Evolutionary conservation across 2,888 invertebrate species (phyloP).

Genomic region (Eutolmus rufibarbis): DNA sequence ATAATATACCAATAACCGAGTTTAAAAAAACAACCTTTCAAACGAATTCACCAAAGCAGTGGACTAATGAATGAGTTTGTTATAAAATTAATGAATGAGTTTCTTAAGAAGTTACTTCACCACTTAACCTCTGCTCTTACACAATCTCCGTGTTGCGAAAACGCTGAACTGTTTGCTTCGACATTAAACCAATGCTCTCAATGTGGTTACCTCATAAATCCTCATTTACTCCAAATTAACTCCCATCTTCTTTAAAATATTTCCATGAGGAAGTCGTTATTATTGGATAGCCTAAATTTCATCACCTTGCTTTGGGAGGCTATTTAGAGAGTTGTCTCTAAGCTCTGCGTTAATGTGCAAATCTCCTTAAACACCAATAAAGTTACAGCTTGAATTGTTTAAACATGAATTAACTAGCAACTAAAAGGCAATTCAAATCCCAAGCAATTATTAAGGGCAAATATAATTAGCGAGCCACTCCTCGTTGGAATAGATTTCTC

Average conservation of each 20-base stretch:
- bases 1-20: no score
- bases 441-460: conserved; percentile 20
- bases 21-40: neutral
- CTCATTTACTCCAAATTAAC: neutral
- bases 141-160: neutral
- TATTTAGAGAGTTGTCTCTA: neutral
- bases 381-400: conserved; percentile 14
- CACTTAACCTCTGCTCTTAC: neutral
- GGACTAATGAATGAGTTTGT: neutral
- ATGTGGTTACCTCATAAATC: neutral
- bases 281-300: neutral
- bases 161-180: neutral
- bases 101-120: neutral
- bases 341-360: neutral
- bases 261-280: neutral
- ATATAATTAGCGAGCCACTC: conserved; percentile 10
- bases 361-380: conserved; percentile 12
- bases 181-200: neutral
- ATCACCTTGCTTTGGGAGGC: neutral
- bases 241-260: neutral
- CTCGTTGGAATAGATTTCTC: neutral
- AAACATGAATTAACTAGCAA: conserved; percentile 1
- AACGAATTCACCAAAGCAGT: neutral
- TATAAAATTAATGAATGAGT: neutral
- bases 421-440: conserved; percentile 22